Evolutionary conservation across 2,797 vertebrate species (phyloP), one percentile per base, ranked within the genome.

Genomic region (Pogonophryne albipinna): DNA sequence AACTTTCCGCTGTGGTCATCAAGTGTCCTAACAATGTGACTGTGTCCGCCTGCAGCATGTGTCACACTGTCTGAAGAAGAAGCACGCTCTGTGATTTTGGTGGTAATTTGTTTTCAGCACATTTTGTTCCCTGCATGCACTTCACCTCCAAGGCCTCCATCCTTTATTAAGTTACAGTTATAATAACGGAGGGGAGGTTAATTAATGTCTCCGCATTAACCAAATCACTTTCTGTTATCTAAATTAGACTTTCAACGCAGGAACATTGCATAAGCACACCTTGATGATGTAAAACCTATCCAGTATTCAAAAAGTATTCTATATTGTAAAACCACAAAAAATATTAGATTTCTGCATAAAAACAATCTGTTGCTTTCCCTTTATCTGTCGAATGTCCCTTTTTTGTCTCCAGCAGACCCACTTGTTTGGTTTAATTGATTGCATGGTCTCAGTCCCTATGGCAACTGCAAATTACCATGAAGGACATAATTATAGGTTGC

Each of bases 381-480:
- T 17, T 49, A 53, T 46, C 10, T 51, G 10, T 58, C 49, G 23
- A 66, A 41, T 64, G 17, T 76, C 34, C 23, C 58, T 16, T 38
- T 34, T 46, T 41, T 60, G 55, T 69, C 50, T 65, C 61, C 15
- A 31, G 62, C 42, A 60, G 60, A 72, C 42, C 38, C 76, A 44
- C 66, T 59, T 20, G 60, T 27, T 14, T n/a, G 45, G 31, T 59
- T 61, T 83, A 85, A 87, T 83, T 86, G 74, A 87, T 69, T 87
- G 62, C 53, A 62, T 81, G 84, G 84, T 86, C 81, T 69, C 55
- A 49, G 75, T 94, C 76, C 55, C 92, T 66, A 91, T 93, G 78
- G 86, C 88, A 94, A 94, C 91, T 69, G 44, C 44, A 83, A 86
- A 90, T 91, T 68, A 66, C 65, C 46, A 74, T 38, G 45, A 64